Evolutionary conservation across 2,113 vertebrate genomes (phyloP).

Genomic region (Strix aluco): DNA sequence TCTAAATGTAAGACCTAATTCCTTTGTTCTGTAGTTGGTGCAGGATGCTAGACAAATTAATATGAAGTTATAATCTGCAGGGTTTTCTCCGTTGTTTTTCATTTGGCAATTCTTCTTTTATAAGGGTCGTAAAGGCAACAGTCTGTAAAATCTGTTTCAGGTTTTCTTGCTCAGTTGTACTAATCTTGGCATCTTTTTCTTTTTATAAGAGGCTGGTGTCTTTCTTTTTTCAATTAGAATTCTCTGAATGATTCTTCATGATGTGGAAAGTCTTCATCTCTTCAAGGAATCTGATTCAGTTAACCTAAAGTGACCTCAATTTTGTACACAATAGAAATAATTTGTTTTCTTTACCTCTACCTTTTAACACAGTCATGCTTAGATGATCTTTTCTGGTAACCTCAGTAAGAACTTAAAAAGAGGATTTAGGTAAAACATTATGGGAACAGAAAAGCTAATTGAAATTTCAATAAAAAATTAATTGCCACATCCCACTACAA

Average conservation of each 20-base stretch:
- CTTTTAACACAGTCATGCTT: constrained; percentile 70
- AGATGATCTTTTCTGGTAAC: constrained; percentile 66
- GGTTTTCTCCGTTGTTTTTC: constrained; percentile 33
- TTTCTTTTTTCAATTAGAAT: constrained; percentile 75
- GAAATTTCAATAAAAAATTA: constrained; percentile 78
- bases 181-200: constrained; percentile 50
- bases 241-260: constrained; percentile 75
- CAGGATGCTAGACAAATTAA: neutral
- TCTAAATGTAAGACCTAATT: neutral
- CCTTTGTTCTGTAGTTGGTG: neutral
- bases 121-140: constrained; percentile 22
- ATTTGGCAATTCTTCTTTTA: constrained; percentile 39
- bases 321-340: constrained; percentile 78
- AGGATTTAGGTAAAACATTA: constrained; percentile 73
- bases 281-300: constrained; percentile 75
- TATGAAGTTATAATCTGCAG: neutral
- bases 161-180: constrained; percentile 50
- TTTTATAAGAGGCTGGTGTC: constrained; percentile 26
- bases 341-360: constrained; percentile 75
- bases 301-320: constrained; percentile 80
- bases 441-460: constrained; percentile 74
- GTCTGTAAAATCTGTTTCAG: constrained; percentile 60
- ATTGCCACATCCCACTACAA: constrained; percentile 70
- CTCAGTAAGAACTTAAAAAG: constrained; percentile 62
- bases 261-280: constrained; percentile 73